phyloP scores from a whole-genome alignment of 2,888 invertebrate species.

The Caenorhabditis panamensis region DNA sequence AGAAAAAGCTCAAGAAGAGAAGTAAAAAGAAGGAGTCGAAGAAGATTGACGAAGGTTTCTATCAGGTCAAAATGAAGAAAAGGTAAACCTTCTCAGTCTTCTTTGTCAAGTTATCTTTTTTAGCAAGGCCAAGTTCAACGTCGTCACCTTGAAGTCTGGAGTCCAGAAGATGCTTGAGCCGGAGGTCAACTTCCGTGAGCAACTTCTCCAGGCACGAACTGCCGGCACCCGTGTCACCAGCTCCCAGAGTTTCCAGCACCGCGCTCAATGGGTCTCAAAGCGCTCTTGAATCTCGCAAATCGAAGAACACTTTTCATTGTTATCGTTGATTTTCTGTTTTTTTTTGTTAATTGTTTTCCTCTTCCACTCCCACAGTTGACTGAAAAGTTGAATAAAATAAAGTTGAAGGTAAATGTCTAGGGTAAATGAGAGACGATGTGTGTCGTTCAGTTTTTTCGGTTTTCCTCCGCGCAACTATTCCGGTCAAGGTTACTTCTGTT shows the following conservation, averaged over 20 bases:
- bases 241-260: slow-evolving; percentile 28
- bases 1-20: slow-evolving; percentile 42
- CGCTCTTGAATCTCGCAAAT: too few relatives aligned
- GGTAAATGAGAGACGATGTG: too few relatives aligned
- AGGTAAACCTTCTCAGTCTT: slow-evolving; percentile 29
- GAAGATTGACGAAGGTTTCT: slow-evolving; percentile 47
- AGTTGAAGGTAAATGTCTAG: too few relatives aligned
- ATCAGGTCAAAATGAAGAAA: slow-evolving; percentile 52
- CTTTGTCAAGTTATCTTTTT: background rate
- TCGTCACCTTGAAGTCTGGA: slow-evolving; percentile 48
- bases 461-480: slow-evolving; percentile 26
- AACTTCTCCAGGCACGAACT: slow-evolving; percentile 44
- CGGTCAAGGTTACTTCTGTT: slow-evolving; percentile 45
- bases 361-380: too few relatives aligned
- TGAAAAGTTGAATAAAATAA: too few relatives aligned
- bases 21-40: slow-evolving; percentile 43
- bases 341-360: too few relatives aligned
- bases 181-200: slow-evolving; percentile 49
- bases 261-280: slow-evolving; percentile 39
- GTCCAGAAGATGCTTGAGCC: slow-evolving; percentile 52
- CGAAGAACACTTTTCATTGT: too few relatives aligned
- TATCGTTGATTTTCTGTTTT: too few relatives aligned
- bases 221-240: slow-evolving; percentile 37
- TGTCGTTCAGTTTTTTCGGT: slow-evolving; percentile 7
- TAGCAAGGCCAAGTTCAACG: slow-evolving; percentile 55